A percentile compares a stretch with the other conserved stretches of the same genome.
These are phyloP conservation scores for Ochropleura plecta DNA, from an alignment of 2,888 invertebrate species.

Conservation along the genomic window DNA sequence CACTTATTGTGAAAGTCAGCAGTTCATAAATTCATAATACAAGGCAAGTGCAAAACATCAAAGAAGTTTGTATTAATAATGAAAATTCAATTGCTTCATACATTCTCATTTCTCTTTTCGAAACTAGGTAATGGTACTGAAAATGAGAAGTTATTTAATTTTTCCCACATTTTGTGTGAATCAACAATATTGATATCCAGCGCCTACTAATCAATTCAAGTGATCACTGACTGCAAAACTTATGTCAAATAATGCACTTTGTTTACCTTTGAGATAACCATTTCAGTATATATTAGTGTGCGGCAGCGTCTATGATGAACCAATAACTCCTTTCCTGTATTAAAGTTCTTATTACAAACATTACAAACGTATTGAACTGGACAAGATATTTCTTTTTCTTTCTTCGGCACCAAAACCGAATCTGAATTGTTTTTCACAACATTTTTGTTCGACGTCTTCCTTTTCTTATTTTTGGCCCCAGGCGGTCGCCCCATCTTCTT, in stretches of 20 bases:
- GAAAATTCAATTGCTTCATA: not conserved
- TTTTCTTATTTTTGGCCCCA: constrained; percentile 73
- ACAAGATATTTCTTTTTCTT: constrained; percentile 21
- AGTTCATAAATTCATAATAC: no score
- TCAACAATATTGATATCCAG: constrained; percentile 13
- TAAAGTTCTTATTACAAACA: constrained; percentile 54
- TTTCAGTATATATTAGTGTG: constrained; percentile 29
- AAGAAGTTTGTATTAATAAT: not conserved
- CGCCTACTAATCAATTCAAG: constrained; percentile 40
- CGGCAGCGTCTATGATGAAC: constrained; percentile 49
- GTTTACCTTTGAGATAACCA: constrained; percentile 57
- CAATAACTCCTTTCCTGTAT: constrained; percentile 43
- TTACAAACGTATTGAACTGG: constrained; percentile 46
- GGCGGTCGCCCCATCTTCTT: constrained; percentile 76
- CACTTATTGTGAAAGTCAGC: no score
- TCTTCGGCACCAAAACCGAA: constrained; percentile 23
- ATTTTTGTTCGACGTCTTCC: constrained; percentile 50
- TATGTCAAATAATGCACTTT: constrained; percentile 29
- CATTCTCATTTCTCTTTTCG: not conserved
- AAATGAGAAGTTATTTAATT: not conserved
- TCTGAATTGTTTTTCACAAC: constrained; percentile 29
- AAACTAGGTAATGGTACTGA: not conserved
- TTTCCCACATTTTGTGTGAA: not conserved
- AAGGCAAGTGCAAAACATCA: no score
- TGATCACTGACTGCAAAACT: constrained; percentile 25